phyloP scores from a whole-genome alignment of 2,797 vertebrate species.

The Semaprochilodus insignis region DNA sequence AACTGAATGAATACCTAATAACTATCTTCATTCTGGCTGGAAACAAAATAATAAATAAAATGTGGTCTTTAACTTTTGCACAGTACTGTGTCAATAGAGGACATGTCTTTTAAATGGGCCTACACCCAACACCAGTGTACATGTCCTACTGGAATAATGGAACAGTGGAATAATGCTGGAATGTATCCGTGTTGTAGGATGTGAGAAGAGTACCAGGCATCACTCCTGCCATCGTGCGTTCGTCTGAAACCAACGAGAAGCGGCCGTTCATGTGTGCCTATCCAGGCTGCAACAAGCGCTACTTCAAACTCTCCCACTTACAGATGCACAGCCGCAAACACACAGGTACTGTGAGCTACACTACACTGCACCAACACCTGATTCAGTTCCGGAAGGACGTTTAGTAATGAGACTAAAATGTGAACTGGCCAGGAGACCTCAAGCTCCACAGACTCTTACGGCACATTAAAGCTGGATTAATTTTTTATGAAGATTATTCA shows the following conservation, averaged over 20 bases:
- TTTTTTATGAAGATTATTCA: background rate
- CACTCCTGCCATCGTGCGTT: slow-evolving; percentile 90
- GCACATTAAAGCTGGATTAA: background rate
- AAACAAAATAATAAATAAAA: no score
- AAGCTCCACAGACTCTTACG: background rate
- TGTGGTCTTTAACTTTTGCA: no score
- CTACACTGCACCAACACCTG: background rate
- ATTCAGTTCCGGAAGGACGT: background rate
- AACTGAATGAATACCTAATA: no score
- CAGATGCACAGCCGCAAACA: slow-evolving; percentile 99
- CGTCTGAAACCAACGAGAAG: slow-evolving; percentile 92
- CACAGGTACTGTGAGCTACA: slow-evolving; percentile 83
- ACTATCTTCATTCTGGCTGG: no score
- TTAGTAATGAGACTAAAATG: background rate
- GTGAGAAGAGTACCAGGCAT: slow-evolving; percentile 93
- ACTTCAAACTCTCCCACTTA: slow-evolving; percentile 97
- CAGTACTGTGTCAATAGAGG: no score
- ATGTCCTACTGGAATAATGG: background rate
- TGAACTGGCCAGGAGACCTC: background rate
- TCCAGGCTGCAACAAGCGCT: slow-evolving; percentile 97
- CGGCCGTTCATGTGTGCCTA: slow-evolving; percentile 98
- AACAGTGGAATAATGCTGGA: background rate
- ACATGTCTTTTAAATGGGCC: no score
- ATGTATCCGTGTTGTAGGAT: slow-evolving; percentile 76
- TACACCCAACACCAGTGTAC: background rate